Conservation (phyloP, 1,140 invertebrate species). For the Magallana gigas region DNA sequence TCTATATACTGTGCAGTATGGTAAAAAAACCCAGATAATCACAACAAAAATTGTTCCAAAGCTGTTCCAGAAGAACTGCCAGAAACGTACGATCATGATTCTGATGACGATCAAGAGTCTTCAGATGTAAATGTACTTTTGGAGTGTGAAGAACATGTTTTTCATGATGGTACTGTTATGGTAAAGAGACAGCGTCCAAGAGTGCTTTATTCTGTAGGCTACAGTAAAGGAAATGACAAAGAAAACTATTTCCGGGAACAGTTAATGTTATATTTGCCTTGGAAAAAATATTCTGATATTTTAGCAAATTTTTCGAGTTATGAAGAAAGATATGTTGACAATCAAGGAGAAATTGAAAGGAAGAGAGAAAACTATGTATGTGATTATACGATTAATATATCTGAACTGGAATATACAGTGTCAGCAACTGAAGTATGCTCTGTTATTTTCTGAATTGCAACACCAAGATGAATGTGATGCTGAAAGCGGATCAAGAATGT, state of each 20-base stretch:
- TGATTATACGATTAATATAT: neutral
- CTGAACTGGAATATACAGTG: neutral
- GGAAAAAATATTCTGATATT: neutral
- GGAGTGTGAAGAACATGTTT: neutral
- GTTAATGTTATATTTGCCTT: neutral
- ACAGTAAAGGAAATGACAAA: neutral
- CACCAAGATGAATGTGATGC: conserved; percentile 48
- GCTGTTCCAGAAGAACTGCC: conserved; percentile 32
- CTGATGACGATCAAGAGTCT: conserved; percentile 16
- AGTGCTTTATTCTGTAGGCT: conserved; percentile 15
- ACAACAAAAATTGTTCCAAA: too few relatives aligned
- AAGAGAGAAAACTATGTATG: conserved; percentile 10
- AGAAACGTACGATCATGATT: conserved; percentile 19
- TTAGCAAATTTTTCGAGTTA: neutral
- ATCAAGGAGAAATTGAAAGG: neutral
- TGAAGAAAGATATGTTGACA: conserved; percentile 18
- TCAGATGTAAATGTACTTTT: neutral
- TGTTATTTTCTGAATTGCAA: conserved; percentile 39
- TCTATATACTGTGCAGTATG: neutral
- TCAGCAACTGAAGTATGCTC: neutral
- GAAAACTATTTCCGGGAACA: conserved; percentile 5
- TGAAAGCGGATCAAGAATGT: neutral
- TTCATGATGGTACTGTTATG: conserved; percentile 46
- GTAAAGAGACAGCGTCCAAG: conserved; percentile 27
- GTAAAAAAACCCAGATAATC: too few relatives aligned